These are phyloP conservation scores for Riptortus pedestris DNA, from an alignment of 1,140 invertebrate species.

Conservation along the genomic window DNA sequence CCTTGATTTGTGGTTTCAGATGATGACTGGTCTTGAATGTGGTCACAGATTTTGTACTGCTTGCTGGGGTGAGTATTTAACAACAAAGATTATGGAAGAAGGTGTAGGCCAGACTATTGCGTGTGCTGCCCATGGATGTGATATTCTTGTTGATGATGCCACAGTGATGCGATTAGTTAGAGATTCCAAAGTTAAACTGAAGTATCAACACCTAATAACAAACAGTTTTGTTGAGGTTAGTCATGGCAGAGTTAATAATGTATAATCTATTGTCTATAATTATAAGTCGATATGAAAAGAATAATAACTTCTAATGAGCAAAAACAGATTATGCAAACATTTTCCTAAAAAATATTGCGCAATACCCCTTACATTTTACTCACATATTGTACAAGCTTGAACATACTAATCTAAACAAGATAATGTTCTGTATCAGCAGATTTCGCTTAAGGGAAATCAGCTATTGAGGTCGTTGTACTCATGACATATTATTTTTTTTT, in stretches of 20 bases:
- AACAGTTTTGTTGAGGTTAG: conserved; percentile 94
- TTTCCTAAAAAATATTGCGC: too few species aligned
- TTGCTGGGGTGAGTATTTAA: conserved; percentile 95
- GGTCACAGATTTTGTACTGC: conserved; percentile 89
- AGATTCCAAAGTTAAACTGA: conserved; percentile 85
- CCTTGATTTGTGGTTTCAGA: too few species aligned
- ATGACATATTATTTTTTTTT: too few species aligned
- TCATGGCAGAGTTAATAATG: not conserved
- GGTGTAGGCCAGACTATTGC: conserved; percentile 91
- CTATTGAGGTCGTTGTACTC: too few species aligned
- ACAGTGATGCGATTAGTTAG: conserved; percentile 87
- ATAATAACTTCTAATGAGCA: not conserved
- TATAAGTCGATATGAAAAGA: not conserved
- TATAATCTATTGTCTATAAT: not conserved
- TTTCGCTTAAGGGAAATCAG: too few species aligned
- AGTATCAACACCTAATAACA: conserved; percentile 95
- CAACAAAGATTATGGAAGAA: conserved; percentile 96
- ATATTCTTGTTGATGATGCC: conserved; percentile 93
- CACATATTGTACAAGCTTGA: too few species aligned
- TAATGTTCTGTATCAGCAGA: too few species aligned
- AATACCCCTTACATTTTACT: too few species aligned
- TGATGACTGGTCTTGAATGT: conserved; percentile 93
- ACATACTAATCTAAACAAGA: too few species aligned
- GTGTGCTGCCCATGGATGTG: conserved; percentile 83
- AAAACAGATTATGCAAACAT: too few species aligned